A percentile compares a stretch with the other conserved stretches of the same genome.
Conservation (phyloP, 2,888 invertebrate species). For the Macrosiphum euphorbiae region DNA sequence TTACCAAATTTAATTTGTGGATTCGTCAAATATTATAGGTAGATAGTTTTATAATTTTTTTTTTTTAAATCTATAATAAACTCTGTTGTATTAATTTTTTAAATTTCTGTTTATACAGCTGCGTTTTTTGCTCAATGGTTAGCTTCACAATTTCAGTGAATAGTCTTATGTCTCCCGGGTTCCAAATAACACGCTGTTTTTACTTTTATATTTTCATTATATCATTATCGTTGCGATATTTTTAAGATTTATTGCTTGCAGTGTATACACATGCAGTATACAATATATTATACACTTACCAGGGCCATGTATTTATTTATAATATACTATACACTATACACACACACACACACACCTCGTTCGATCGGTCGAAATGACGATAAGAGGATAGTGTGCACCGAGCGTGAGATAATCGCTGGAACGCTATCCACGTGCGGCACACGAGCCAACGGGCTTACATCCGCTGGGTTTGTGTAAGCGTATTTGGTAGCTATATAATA, state of each 20-base stretch:
- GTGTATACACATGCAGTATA: not conserved
- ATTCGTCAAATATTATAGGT: not conserved
- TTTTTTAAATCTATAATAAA: not conserved
- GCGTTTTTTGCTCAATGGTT: not conserved
- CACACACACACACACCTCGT: not conserved
- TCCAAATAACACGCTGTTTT: not conserved
- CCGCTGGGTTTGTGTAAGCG: not conserved
- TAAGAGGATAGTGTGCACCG: not conserved
- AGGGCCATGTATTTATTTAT: not conserved
- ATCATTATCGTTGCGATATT: not conserved
- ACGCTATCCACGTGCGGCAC: not conserved
- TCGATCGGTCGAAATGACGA: not conserved
- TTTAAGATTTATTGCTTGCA: not conserved
- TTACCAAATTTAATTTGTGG: not conserved
- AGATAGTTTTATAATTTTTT: not conserved
- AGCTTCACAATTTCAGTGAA: not conserved
- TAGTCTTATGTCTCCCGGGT: not conserved
- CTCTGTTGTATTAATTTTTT: not conserved
- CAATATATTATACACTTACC: not conserved
- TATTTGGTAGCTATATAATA: not conserved
- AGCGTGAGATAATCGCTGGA: constrained; percentile 27
- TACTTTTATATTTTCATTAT: not conserved
- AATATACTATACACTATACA: not conserved
- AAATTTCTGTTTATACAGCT: not conserved
- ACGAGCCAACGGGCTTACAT: not conserved